phyloP scores from a whole-genome alignment of 2,888 invertebrate species.

The Scotopteryx bipunctaria region DNA sequence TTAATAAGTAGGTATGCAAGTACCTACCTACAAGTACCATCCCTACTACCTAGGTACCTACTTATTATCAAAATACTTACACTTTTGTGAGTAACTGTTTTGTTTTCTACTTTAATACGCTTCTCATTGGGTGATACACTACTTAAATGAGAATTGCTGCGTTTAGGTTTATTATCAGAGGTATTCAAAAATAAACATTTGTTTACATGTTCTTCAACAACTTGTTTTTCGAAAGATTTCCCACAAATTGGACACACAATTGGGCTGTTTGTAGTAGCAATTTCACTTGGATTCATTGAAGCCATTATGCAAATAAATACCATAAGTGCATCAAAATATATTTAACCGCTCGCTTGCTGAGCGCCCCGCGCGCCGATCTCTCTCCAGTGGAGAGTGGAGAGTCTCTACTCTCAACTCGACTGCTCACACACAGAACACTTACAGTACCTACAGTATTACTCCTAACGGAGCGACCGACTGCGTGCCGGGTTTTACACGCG shows the following conservation, averaged over 20 bases:
- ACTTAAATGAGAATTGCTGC: constrained; percentile 50
- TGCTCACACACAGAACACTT: too few species aligned
- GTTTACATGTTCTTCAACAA: constrained; percentile 87
- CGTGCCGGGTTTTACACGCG: too few species aligned
- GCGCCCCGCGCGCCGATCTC: too few species aligned
- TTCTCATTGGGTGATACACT: constrained; percentile 51
- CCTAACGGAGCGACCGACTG: too few species aligned
- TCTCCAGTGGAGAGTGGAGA: too few species aligned
- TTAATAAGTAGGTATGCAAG: too few species aligned
- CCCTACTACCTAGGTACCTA: too few species aligned
- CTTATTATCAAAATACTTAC: constrained; percentile 11
- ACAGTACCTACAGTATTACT: too few species aligned
- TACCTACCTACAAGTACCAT: too few species aligned
- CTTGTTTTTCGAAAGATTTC: constrained; percentile 72
- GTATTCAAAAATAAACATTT: constrained; percentile 87
- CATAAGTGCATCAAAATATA: too few species aligned
- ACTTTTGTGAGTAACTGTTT: neutral
- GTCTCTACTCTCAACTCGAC: too few species aligned
- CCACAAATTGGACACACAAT: constrained; percentile 86
- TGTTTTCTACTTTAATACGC: constrained; percentile 49
- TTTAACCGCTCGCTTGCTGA: too few species aligned
- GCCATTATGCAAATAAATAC: constrained; percentile 42
- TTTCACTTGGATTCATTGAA: constrained; percentile 20
- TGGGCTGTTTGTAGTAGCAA: constrained; percentile 13
- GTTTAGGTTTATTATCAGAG: constrained; percentile 45